Evolutionary conservation across 2,888 invertebrate species (phyloP).

Genomic region (Melanostoma mellinum): DNA sequence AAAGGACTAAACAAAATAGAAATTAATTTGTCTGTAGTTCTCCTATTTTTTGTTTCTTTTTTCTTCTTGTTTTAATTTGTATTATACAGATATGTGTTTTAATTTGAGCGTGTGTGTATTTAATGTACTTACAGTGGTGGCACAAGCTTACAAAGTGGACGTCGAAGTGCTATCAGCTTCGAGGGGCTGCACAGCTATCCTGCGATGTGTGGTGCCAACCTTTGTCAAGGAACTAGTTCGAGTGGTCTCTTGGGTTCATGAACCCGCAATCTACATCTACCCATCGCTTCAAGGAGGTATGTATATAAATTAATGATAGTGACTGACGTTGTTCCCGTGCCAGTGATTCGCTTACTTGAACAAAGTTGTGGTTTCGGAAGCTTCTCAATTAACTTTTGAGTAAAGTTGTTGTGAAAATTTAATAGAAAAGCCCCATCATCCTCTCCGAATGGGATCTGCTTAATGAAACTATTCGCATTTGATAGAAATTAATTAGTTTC

Average conservation of each 20-base stretch:
- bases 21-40: conserved; percentile 17
- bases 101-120: conserved; percentile 41
- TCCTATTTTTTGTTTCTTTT: conserved; percentile 28
- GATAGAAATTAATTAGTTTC: no score
- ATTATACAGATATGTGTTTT: not conserved
- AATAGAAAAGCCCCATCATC: not conserved
- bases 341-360: conserved; percentile 36
- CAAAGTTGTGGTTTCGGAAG: conserved; percentile 12
- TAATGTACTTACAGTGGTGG: conserved; percentile 84
- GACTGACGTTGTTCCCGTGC: conserved; percentile 25
- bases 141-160: conserved; percentile 88
- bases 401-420: conserved; percentile 10
- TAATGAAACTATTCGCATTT: no score
- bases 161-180: conserved; percentile 88
- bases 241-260: conserved; percentile 89
- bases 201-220: conserved; percentile 88
- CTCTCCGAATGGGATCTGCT: no score
- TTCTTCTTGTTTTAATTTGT: not conserved
- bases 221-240: conserved; percentile 89
- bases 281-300: conserved; percentile 89
- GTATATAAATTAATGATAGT: conserved; percentile 75
- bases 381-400: conserved; percentile 50
- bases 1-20: conserved; percentile 31
- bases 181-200: conserved; percentile 88
- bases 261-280: conserved; percentile 88